Conservation (phyloP, 2,113 vertebrate genomes). For the Silurus meridionalis region DNA sequence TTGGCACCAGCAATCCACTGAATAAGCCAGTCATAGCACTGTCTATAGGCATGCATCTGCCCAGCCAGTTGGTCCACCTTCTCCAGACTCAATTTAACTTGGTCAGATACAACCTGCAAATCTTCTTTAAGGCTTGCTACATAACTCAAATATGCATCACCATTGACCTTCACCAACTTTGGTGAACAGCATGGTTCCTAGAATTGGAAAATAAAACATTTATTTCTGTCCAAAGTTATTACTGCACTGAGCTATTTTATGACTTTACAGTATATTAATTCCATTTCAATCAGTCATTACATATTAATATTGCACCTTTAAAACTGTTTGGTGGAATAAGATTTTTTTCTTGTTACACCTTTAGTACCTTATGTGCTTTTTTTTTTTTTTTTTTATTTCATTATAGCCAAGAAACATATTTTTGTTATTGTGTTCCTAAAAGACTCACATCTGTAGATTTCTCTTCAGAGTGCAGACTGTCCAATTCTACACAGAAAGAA, state of each 20-base stretch:
- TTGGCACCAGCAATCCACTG: conserved; percentile 81
- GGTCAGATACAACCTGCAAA: conserved; percentile 82
- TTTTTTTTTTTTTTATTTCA: neutral
- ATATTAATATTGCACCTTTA: conserved; percentile 77
- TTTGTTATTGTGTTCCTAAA: neutral
- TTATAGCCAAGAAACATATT: neutral
- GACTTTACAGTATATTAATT: neutral
- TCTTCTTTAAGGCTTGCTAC: conserved; percentile 82
- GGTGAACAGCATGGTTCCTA: conserved; percentile 80
- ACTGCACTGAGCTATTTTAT: neutral
- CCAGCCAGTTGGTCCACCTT: conserved; percentile 86
- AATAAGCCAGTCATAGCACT: conserved; percentile 79
- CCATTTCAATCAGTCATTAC: neutral
- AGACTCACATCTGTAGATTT: conserved; percentile 83
- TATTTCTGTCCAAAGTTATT: neutral
- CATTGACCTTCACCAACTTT: conserved; percentile 79
- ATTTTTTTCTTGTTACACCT: conserved; percentile 80
- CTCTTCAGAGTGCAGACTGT: conserved; percentile 71
- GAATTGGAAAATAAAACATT: neutral
- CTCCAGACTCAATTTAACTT: conserved; percentile 79
- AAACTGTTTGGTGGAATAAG: conserved; percentile 76
- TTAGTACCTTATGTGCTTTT: conserved; percentile 83
- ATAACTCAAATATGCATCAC: conserved; percentile 80
- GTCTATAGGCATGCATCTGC: conserved; percentile 79
- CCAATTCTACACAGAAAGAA: conserved; percentile 63